Conservation (phyloP, 2,113 vertebrate genomes). For the Todiramphus chloris region DNA sequence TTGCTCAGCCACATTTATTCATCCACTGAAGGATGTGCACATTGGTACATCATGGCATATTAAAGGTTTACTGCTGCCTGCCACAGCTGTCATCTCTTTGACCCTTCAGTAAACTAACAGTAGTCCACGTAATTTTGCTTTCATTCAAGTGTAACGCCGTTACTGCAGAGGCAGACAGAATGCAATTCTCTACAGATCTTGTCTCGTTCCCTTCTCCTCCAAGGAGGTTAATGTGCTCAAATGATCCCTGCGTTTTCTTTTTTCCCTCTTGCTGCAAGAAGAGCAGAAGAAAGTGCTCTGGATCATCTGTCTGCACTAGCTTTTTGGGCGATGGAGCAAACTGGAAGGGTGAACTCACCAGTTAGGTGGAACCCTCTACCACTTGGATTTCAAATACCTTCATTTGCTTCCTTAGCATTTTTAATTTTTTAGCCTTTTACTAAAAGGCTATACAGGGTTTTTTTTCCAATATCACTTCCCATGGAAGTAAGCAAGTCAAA, state of each 20-base stretch:
- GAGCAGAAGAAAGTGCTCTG: neutral
- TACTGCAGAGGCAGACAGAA: neutral
- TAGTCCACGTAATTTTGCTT: slow-evolving; percentile 49
- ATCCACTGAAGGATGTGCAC: slow-evolving; percentile 23
- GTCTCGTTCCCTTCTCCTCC: slow-evolving; percentile 34
- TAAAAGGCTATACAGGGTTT: neutral
- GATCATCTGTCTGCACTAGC: neutral
- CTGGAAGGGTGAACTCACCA: neutral
- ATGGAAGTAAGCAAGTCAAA: neutral
- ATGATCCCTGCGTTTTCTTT: slow-evolving; percentile 4
- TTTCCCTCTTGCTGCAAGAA: neutral
- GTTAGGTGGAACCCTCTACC: neutral
- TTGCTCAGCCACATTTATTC: slow-evolving; percentile 29
- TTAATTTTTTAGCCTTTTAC: neutral
- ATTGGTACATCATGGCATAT: slow-evolving; percentile 26
- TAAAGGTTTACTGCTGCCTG: slow-evolving; percentile 33
- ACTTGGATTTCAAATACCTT: neutral
- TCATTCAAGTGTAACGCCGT: slow-evolving; percentile 38
- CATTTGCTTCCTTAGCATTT: neutral
- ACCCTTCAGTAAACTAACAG: slow-evolving; percentile 44
- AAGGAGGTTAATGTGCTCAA: slow-evolving; percentile 53
- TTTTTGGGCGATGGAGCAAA: neutral
- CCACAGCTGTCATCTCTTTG: slow-evolving; percentile 35
- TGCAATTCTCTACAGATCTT: slow-evolving; percentile 31
- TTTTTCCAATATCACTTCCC: neutral